phyloP scores from a whole-genome alignment of 2,888 invertebrate species.

The Nesidiocoris tenuis region DNA sequence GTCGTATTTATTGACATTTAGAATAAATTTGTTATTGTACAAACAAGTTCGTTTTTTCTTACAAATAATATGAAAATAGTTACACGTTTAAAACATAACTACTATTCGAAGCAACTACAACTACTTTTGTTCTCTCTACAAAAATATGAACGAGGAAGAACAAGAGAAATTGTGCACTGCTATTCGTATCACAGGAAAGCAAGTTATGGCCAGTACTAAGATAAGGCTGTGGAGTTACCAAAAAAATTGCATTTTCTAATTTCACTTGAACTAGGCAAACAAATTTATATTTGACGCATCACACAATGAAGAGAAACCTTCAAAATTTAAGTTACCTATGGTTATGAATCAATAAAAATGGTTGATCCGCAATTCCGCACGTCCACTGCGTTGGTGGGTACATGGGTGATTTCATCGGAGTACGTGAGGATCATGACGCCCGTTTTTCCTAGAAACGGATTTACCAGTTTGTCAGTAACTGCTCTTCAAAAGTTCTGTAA shows the following conservation, averaged over 20 bases:
- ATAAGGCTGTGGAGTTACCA: background rate
- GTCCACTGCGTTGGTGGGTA: no score
- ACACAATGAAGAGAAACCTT: no score
- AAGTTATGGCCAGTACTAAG: conserved; percentile 23
- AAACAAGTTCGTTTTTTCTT: conserved; percentile 24
- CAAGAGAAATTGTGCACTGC: conserved; percentile 36
- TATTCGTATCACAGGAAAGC: conserved; percentile 42
- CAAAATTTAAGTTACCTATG: no score
- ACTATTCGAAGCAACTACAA: conserved; percentile 40
- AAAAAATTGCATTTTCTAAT: background rate
- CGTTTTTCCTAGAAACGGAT: no score
- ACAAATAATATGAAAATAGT: conserved; percentile 39
- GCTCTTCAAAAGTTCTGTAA: no score
- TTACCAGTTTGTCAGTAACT: no score
- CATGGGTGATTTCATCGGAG: no score
- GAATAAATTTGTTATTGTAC: conserved; percentile 36
- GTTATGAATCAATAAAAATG: no score
- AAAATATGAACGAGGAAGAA: conserved; percentile 40
- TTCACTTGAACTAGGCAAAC: no score
- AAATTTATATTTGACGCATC: no score
- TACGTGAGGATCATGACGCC: no score
- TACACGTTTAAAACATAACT: conserved; percentile 31
- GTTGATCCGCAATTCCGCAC: no score
- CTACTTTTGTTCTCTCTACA: conserved; percentile 24
- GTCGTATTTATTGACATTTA: conserved; percentile 39